phyloP scores from a whole-genome alignment of 2,888 invertebrate genomes.

The Alcis repandata region DNA sequence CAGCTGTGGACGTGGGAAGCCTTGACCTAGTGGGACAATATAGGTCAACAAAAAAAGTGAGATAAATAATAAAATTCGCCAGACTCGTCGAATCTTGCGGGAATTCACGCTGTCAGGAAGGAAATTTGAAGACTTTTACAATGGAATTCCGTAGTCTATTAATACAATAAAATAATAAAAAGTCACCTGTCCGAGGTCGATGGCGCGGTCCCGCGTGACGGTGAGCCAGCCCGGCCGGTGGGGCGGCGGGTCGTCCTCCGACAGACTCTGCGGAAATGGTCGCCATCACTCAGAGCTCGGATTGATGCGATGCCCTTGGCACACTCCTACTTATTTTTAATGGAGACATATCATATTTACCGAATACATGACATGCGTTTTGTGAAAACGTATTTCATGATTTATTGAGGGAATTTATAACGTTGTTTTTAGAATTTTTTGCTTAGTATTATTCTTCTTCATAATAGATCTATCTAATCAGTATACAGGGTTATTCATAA shows the following conservation, averaged over 20 bases:
- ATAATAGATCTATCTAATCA: no score
- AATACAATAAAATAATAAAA: neutral
- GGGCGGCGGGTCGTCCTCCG: constrained; percentile 67
- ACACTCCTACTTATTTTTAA: constrained; percentile 13
- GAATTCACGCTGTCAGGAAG: no score
- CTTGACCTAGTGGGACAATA: neutral
- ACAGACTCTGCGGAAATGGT: constrained; percentile 66
- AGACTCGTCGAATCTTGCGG: no score
- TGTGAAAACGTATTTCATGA: constrained; percentile 4
- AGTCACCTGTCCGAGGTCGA: constrained; percentile 71
- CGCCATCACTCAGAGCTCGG: neutral
- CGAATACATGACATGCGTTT: constrained; percentile 10
- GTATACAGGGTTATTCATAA: no score
- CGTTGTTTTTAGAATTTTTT: neutral
- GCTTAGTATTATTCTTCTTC: neutral
- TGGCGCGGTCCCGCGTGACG: constrained; percentile 64
- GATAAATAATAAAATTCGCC: neutral
- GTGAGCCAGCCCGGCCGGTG: constrained; percentile 71
- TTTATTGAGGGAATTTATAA: neutral
- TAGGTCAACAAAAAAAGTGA: neutral
- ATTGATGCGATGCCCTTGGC: constrained; percentile 25
- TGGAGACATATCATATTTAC: constrained; percentile 24
- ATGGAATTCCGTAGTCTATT: neutral
- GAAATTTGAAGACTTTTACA: neutral
- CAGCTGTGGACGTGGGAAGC: neutral